These are phyloP conservation scores for Anolis carolinensis DNA, from an alignment of 2,113 vertebrate species.

Conservation along the genomic window DNA sequence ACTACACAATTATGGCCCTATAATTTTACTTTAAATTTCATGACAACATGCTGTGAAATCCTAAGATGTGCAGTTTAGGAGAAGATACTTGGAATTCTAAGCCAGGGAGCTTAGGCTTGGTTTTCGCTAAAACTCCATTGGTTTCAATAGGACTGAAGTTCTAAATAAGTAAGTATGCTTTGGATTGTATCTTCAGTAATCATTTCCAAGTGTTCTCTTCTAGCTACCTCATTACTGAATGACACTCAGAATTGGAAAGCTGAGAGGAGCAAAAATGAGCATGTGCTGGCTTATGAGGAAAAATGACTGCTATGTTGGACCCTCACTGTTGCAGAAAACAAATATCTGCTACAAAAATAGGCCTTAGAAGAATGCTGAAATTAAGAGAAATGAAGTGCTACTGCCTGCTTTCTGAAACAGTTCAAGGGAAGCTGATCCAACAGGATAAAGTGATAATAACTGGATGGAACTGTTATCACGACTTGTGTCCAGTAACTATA, in stretches of 20 bases:
- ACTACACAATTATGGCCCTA: too few relatives aligned
- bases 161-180: background rate
- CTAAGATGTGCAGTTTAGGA: too few relatives aligned
- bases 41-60: too few relatives aligned
- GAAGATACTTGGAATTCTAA: background rate
- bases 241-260: constrained; percentile 1
- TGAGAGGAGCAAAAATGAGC: background rate
- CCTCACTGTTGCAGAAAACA: background rate
- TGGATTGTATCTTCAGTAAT: background rate
- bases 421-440: background rate
- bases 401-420: background rate
- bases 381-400: constrained; percentile 18
- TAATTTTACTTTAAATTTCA: too few relatives aligned
- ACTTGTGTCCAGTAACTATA: constrained; percentile 8
- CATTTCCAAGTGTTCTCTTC: background rate
- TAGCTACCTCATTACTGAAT: background rate
- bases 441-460: background rate
- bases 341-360: constrained; percentile 5
- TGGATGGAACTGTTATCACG: constrained; percentile 8
- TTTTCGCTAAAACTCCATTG: background rate
- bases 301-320: constrained; percentile 11
- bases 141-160: background rate
- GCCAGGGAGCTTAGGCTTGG: background rate
- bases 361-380: background rate
- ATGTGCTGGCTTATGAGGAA: background rate